Base-by-base conservation (phyloP, 2,888 invertebrate genomes). In the Augochlorella aurata region DNA sequence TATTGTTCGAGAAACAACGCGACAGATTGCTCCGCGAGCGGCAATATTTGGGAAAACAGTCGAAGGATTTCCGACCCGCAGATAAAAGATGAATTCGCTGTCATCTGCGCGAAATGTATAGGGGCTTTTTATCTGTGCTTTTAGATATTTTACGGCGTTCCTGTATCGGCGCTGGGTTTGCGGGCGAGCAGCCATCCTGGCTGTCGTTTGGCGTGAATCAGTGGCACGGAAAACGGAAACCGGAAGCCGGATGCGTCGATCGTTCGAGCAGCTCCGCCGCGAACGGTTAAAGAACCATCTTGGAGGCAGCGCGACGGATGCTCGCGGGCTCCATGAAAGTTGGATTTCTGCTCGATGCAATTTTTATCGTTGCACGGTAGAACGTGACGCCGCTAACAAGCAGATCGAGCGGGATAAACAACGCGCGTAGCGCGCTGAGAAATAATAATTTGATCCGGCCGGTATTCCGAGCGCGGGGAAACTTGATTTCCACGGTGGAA, bases 141-240 rank as follows among this genome's bases (percentile, higher is more conserved):
- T 58, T 16, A 24, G 24, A 24, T 24, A 8, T 58, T 58, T 58
- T 24, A 58, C 8, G 58, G 58, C 24, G 14, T 24, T 24, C 58
- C 12, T 58, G 7, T 16, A 58, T 14, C 24, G 7, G 7, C n/a
- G 16, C 24, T 14, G 14, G 14, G 14, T 24, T 58, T 16, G 14
- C 58, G 58, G 58, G 14, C 21, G 58, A 58, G 12, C 24, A 5
- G 24, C 58, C 24, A 58, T 58, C 5, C 58, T 16, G 45, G 21
- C 52, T n/a, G 52, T 49, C 52, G 18, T 74, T 54, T 14, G 21
- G 45, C 61, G 63, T 38, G n/a, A 69, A 69, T 76, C 77, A 38
- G 45, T 65, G 63, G 52, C 45, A 14, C 38, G 14, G 47, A 14
- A 49, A 38, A 38, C 38, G 38, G 38, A 38, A 38, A 38, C 38